Evolutionary conservation across 2,888 invertebrate species (phyloP), one percentile per base, ranked within the genome.

Genomic region (Andrena marginata): DNA sequence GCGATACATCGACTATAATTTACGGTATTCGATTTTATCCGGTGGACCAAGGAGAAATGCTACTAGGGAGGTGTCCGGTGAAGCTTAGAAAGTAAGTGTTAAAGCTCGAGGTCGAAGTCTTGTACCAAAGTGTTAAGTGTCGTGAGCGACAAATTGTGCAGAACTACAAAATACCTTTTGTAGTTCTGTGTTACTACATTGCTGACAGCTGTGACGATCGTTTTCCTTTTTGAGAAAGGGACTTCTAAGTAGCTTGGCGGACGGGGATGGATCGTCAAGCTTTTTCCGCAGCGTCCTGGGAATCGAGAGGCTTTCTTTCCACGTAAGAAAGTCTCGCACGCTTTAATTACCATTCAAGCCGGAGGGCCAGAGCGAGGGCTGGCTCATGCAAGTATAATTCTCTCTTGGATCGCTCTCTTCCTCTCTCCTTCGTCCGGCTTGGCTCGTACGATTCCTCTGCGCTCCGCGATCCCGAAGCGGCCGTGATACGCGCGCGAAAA

Each of bases 351-450:
- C 88, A 91, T 91, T 90, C 87, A 88, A 81, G 89, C 90, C 88
- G 85, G 84, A 89, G 90, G 89, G 87, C 82, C 84, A 65, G 80
- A 80, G 87, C 77, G 89, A 87, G 80, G 87, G 74, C 80, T 82
- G 80, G 82, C 87, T 91, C 90, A 91, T 91, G 91, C 89, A 91
- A 91, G 91, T 91, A 90, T 91, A 91, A 91, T 91, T 89, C 85
- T 74, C 84, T 83, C 83, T 77, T 63, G 59, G 72, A 84, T 81
- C 85, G 63, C 69, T 85, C 69, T 73, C 56, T 35, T 48, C 51
- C 74, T 65, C 77, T 67, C 20, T 59, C 63, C 2, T 2, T 74
- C 49, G 23, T 2, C 1, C 33, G 56, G 7, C n/a, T 23, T 23
- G 62, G 6, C 16, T 77, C 48, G 10, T 31, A n/a, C 31, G 13